A percentile compares a stretch with the other conserved stretches of the same genome.
Evolutionary conservation across 2,113 vertebrate species (phyloP).

Genomic region (Heterotis niloticus): DNA sequence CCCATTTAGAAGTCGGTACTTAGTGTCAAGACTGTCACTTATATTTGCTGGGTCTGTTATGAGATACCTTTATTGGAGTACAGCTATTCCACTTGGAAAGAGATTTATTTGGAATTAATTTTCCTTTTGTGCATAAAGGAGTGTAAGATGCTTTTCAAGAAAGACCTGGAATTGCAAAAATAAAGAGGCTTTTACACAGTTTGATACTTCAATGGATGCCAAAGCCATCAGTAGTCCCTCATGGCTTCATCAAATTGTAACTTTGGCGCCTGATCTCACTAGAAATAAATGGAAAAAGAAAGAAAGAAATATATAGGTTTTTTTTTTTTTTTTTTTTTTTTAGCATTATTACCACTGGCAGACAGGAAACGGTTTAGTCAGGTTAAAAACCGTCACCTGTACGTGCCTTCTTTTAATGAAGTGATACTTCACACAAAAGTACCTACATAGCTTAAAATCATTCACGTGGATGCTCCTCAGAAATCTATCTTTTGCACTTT

Average conservation of each 20-base stretch:
- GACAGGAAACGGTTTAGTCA: neutral
- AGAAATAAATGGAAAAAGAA: neutral
- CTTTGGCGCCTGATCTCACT: neutral
- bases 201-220: constrained; percentile 52
- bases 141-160: constrained; percentile 57
- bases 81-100: constrained; percentile 49
- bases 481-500: constrained; percentile 5
- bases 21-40: constrained; percentile 65
- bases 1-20: constrained; percentile 51
- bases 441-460: neutral
- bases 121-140: constrained; percentile 56
- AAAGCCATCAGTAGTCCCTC: constrained; percentile 54
- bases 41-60: constrained; percentile 54
- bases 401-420: neutral
- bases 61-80: constrained; percentile 60
- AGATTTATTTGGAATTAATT: constrained; percentile 53
- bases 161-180: constrained; percentile 57
- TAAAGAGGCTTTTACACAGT: constrained; percentile 52
- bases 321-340: too few species aligned
- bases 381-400: neutral
- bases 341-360: neutral
- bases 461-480: neutral
- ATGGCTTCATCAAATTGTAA: constrained; percentile 19
- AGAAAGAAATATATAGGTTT: neutral
- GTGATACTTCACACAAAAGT: neutral